Base-by-base conservation (phyloP, 2,888 invertebrate genomes). In the Crepidodera aurea region DNA sequence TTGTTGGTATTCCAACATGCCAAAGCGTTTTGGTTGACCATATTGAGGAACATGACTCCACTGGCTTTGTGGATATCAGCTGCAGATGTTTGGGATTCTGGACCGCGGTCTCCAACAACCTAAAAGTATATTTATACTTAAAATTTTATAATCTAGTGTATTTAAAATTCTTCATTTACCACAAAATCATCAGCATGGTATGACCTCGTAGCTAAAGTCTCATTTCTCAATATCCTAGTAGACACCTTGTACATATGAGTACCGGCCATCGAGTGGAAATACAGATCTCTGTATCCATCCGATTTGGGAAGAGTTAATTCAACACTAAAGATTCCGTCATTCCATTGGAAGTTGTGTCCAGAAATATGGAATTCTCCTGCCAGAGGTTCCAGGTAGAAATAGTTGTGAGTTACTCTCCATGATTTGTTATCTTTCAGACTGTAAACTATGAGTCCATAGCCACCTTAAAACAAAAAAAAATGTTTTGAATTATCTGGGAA, bases 231-330 rank as follows among this genome's bases (percentile, higher is more conserved):
- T 2, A 90, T 80, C 25, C 83, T 83, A 0, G 90, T 90, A 13
- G 88, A 87, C 0, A 92, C 90, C 0, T 83, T 79, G 75, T 90
- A 92, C 79, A 92, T 89, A 58, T 88, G 85, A 6, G 84, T 86
- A 69, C 91, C 88, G 42, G 90, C 86, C 86, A 93, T 86, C 0
- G 93, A 85, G 75, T 93, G 93, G 84, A 93, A 93, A 81, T 87
- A 91, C 0, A 90, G 85, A 0, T 84, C 84, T 51, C 87, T 84
- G 71, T 83, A 86, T 10, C 87, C 86, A 68, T 87, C 84, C 0
- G 73, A 29, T 1, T 80, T 77, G 0, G 79, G 75, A 0, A 84
- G 83, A 0, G 88, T 86, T 10, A 91, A 73, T 0, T 88, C 87
- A 1, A 90, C 77, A 61, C 92, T 91, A 79, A 93, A 92, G 8